Evolutionary conservation across 2,888 invertebrate genomes (phyloP), one percentile per base, ranked within the genome.

Genomic region (Apotomis turbidana): DNA sequence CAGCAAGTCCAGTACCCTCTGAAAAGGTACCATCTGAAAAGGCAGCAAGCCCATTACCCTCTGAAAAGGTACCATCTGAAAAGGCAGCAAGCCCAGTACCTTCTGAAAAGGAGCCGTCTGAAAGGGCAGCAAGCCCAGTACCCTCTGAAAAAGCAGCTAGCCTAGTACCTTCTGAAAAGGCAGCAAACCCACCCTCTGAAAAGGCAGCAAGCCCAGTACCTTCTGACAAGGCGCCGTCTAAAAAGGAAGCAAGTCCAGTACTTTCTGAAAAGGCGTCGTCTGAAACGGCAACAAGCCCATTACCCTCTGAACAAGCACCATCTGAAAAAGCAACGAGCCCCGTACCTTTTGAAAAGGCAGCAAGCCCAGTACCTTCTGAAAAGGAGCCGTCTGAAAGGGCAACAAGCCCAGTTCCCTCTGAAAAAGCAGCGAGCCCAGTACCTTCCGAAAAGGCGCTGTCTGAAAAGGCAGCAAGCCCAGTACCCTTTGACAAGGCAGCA

Each of bases 251-350:
- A 9, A 75, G 62, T 38, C 55, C 61, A 6, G 64, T 62, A 8
- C 46, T 46, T 3, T 46, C 66, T 1, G 66, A 70, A 0, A 76
- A 77, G 27, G 70, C 3, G 3, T 55, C 46, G 9, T 62, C 61
- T 5, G 76, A 78, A 0, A 79, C 78, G 44, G 61, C 44, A 5
- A 55, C 67, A 5, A 74, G 70, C 64, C 74, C 72, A 4, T 36
- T 15, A 27, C 52, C 52, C 6, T 51, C 58, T n/a, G 67, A 67
- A 0, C 36, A 36, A 12, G 51, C 5, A 3, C 44, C 51, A 15
- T 46, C 51, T 1, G 68, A 68, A 6, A 63, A 54, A 12, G 63
- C 68, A 3, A 4, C n/a, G 0, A 41, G 41, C 41, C 41, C 41
- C 0, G 41, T 4, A 41, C 41, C 41, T 0, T 41, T 3, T 41